Base-by-base conservation (phyloP, 1,140 invertebrate genomes). In the Drosophila triauraria region DNA sequence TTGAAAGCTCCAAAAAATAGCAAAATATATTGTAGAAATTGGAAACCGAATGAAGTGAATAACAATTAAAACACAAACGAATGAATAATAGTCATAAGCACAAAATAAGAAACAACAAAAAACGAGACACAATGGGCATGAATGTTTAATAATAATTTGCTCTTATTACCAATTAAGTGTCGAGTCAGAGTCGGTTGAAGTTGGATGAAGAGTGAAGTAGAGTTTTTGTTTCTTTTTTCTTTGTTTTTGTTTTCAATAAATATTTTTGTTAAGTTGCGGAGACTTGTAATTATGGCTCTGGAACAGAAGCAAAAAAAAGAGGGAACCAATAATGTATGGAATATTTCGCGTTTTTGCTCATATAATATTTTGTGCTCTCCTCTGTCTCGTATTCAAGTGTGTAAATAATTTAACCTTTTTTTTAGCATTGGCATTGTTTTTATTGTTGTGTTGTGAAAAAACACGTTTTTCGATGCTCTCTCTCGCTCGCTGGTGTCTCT, bases 161-260 rank as follows among this genome's bases (percentile, higher is more conserved):
- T 88, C 84, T 87, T 88, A 87, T 87, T 87, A 87, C 84, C 84
- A 87, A 87, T 87, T 78, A 88, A 83, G 67, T 87, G 84, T 84
- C 84, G 84, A 78, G 80, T 88, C 84, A 87, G 80, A 88, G 84
- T 88, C 72, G 80, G 84, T 87, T 88, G 72, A 78, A 82, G 80
- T 78, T 88, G 84, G 69, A 72, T 58, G 53, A 75, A 75, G 76
- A 80, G 64, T 80, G 70, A 69, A 68, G 32, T 42, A 40, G 17
- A 59, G 64, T 80, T 75, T 44, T 30, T 57, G 38, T 32, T 60
- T 44, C 61, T 76, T 74, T 15, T 57, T 74, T 62, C 32, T 30
- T 69, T 46, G 40, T 10, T 68, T 68, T 60, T 69, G 56, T 48
- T 67, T 82, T 46, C 40, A 58, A 62, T 54, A 35, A 70, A 64